These are phyloP conservation scores for Sialia sialis DNA, from an alignment of 2,113 vertebrate genomes.

Conservation along the genomic window DNA sequence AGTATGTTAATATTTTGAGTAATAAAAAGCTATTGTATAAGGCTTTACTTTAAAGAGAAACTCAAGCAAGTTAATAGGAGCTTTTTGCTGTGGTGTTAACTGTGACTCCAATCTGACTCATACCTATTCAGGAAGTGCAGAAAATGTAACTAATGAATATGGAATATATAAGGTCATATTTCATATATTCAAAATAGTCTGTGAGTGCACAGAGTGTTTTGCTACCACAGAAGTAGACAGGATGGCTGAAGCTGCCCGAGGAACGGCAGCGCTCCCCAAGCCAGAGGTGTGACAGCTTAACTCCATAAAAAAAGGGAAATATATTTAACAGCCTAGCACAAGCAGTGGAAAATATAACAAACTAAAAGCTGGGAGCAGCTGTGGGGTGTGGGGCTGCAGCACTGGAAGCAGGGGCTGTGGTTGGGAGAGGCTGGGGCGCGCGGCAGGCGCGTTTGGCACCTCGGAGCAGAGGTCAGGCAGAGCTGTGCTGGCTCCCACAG, in stretches of 20 bases:
- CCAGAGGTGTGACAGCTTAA: background rate
- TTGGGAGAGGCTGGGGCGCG: background rate
- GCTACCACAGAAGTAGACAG: background rate
- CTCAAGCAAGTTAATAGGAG: background rate
- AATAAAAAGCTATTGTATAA: background rate
- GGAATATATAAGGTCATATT: background rate
- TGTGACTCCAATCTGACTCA: slow-evolving; percentile 8
- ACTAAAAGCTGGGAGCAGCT: background rate
- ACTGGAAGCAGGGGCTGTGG: accelerated
- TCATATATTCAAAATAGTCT: background rate
- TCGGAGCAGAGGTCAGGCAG: slow-evolving; percentile 39
- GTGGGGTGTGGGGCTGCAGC: background rate
- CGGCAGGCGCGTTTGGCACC: background rate
- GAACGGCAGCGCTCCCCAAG: background rate
- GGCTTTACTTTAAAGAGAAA: background rate
- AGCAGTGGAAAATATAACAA: background rate
- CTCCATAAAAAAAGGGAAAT: background rate
- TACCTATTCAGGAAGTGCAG: background rate
- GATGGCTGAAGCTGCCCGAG: background rate
- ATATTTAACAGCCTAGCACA: background rate
- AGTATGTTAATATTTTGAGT: background rate
- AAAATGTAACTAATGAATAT: slow-evolving; percentile 18
- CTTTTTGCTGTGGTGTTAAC: background rate
- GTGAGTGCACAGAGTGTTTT: background rate
- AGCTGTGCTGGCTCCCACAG: slow-evolving; percentile 78